Percentiles rank a stretch among this genome's conserved stretches.
These are phyloP conservation scores for Myotis yumanensis DNA, from an alignment of 2,113 vertebrate species.

Conservation along the genomic window DNA sequence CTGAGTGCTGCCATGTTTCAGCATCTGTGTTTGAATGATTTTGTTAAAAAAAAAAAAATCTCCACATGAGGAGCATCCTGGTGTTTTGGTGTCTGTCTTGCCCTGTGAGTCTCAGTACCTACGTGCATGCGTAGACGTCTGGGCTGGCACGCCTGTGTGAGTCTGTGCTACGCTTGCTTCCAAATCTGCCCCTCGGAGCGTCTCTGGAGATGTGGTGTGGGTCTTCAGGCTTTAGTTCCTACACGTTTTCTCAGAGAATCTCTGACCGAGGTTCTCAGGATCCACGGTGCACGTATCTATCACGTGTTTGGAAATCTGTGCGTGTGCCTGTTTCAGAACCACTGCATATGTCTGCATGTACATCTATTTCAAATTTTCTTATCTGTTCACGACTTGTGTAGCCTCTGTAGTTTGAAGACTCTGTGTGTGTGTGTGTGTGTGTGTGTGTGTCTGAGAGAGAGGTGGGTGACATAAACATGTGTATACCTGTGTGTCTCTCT, in stretches of 20 bases:
- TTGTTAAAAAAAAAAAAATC: not conserved
- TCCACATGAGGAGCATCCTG: not conserved
- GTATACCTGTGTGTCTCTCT: conserved; percentile 35
- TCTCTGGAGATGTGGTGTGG: not conserved
- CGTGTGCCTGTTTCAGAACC: not conserved
- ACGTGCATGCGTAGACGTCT: not conserved
- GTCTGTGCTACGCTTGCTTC: not conserved
- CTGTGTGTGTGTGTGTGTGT: too few relatives aligned
- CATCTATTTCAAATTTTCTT: not conserved
- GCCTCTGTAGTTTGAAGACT: not conserved
- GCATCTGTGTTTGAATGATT: not conserved
- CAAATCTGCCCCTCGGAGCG: not conserved
- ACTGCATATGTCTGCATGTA: not conserved
- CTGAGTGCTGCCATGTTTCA: not conserved
- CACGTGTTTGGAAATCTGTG: not conserved
- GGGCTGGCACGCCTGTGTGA: not conserved
- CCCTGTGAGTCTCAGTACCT: not conserved
- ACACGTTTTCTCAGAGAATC: not conserved
- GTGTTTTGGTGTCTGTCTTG: not conserved
- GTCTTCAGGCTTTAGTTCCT: not conserved
- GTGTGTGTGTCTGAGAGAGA: not conserved
- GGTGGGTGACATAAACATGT: not conserved
- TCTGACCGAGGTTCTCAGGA: not conserved
- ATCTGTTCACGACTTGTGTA: not conserved
- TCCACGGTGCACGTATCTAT: not conserved